phyloP scores from a whole-genome alignment of 2,888 invertebrate species.

The Hypolimnas misippus region DNA sequence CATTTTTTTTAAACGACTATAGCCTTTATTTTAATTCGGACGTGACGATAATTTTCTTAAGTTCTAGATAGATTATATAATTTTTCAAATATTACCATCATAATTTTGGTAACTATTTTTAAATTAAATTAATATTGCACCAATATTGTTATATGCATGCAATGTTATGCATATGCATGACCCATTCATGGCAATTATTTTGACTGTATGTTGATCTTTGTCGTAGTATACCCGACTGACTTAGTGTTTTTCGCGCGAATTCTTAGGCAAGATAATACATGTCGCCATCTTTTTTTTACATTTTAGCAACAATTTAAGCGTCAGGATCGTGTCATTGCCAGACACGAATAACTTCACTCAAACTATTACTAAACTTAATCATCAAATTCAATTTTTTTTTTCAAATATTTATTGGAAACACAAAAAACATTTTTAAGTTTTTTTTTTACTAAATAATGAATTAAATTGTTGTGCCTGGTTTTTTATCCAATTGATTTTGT shows the following conservation, averaged over 20 bases:
- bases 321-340: conserved; percentile 47
- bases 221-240: no score
- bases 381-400: no score
- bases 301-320: conserved; percentile 51
- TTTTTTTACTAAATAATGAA: background rate
- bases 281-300: background rate
- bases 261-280: background rate
- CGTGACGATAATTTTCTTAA: background rate
- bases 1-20: no score
- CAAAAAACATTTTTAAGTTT: no score
- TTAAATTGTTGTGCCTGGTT: no score
- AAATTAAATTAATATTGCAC: background rate
- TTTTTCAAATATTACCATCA: background rate
- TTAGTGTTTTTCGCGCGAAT: background rate
- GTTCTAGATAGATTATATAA: background rate
- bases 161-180: background rate
- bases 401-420: no score
- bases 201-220: no score
- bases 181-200: no score
- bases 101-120: no score
- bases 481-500: background rate
- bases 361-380: conserved; percentile 37
- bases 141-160: background rate
- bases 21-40: background rate
- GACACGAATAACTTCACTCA: conserved; percentile 42